phyloP scores from a whole-genome alignment of 2,797 vertebrate genomes.

The Tachyglossus aculeatus region DNA sequence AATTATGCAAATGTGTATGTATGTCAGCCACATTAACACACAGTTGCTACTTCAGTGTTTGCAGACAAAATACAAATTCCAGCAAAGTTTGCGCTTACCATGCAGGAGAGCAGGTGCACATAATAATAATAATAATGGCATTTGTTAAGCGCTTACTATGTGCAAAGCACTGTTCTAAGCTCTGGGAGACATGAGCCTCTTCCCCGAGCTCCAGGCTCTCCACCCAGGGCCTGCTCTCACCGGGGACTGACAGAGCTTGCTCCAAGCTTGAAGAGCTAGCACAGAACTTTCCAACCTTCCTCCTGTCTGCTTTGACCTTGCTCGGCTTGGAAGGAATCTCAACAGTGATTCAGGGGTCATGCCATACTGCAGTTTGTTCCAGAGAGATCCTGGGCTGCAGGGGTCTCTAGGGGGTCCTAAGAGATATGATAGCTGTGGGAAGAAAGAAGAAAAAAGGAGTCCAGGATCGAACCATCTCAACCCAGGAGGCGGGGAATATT shows the following conservation, averaged over 20 bases:
- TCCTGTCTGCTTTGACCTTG: accelerated
- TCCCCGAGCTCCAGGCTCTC: too few relatives aligned
- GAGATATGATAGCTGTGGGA: accelerated
- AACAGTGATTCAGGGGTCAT: too few relatives aligned
- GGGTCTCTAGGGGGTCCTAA: too few relatives aligned
- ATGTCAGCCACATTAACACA: slow-evolving; percentile 26
- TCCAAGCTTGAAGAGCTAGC: background rate
- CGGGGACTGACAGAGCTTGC: too few relatives aligned
- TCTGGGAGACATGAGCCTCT: too few relatives aligned
- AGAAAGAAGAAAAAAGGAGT: background rate
- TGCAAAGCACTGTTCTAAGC: too few relatives aligned
- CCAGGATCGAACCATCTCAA: background rate
- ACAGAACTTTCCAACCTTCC: accelerated
- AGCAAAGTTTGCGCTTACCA: background rate
- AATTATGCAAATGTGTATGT: slow-evolving; percentile 37
- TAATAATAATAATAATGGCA: too few relatives aligned
- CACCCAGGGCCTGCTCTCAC: too few relatives aligned
- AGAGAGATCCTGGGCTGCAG: too few relatives aligned
- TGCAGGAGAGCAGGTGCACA: background rate
- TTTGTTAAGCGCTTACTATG: too few relatives aligned
- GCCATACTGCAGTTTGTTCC: too few relatives aligned
- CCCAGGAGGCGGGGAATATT: accelerated
- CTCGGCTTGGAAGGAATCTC: background rate
- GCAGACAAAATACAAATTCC: slow-evolving; percentile 29
- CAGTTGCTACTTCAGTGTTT: background rate